phyloP scores from a whole-genome alignment of 2,888 invertebrate species.

The Erebia ligea region DNA sequence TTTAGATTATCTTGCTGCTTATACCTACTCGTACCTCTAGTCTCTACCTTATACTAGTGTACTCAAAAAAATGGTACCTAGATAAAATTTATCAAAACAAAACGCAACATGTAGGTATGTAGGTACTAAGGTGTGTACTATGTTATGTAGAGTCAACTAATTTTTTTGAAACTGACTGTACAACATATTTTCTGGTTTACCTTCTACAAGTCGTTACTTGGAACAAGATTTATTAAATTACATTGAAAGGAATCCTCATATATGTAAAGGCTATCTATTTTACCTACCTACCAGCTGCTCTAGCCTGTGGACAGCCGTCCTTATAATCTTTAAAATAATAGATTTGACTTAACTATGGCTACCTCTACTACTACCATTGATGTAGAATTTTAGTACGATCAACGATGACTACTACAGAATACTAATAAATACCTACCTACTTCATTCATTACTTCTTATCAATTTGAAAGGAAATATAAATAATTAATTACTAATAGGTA shows the following conservation, averaged over 20 bases:
- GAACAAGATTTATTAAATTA: conserved; percentile 21
- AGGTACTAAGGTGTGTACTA: not conserved
- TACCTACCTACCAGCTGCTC: not conserved
- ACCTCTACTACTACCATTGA: too few relatives aligned
- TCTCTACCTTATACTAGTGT: too few relatives aligned
- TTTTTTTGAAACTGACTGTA: conserved; percentile 1
- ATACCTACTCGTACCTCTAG: too few relatives aligned
- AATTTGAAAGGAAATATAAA: too few relatives aligned
- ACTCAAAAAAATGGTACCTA: not conserved
- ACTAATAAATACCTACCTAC: not conserved
- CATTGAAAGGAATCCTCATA: conserved; percentile 20
- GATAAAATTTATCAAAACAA: not conserved
- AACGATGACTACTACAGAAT: too few relatives aligned
- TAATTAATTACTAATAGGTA: too few relatives aligned
- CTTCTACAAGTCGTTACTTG: conserved; percentile 3
- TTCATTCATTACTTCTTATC: too few relatives aligned
- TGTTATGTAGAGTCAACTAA: not conserved
- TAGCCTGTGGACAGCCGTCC: not conserved
- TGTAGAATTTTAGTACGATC: too few relatives aligned
- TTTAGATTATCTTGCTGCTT: too few relatives aligned
- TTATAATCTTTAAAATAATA: too few relatives aligned
- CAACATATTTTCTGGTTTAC: conserved; percentile 3
- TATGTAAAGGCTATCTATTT: conserved; percentile 11
- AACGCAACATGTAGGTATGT: not conserved
- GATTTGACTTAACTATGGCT: too few relatives aligned